Conservation (phyloP, 2,888 invertebrate genomes). For the Eurois occulta region DNA sequence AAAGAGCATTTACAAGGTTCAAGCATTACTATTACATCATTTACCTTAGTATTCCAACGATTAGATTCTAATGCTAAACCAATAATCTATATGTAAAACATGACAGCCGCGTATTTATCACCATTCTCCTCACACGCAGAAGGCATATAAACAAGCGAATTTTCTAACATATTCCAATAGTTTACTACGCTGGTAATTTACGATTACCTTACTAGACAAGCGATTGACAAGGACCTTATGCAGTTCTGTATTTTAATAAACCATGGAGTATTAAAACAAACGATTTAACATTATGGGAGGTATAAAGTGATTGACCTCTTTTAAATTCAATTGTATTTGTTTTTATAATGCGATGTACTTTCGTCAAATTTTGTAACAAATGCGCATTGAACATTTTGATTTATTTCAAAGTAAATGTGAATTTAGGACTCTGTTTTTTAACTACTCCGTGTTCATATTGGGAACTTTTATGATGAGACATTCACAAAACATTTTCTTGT, state of each 20-base stretch:
- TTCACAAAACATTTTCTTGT: neutral
- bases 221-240: slow-evolving; percentile 32
- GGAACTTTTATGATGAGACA: neutral
- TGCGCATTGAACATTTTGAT: neutral
- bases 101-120: slow-evolving; percentile 57
- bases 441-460: slow-evolving; percentile 12
- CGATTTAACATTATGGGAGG: neutral
- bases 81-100: slow-evolving; percentile 57
- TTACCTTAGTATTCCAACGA: slow-evolving; percentile 49
- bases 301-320: neutral
- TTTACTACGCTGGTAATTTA: slow-evolving; percentile 36
- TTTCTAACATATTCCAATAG: slow-evolving; percentile 45
- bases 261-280: slow-evolving; percentile 4
- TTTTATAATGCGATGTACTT: neutral
- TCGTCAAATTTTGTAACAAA: neutral
- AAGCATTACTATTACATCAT: slow-evolving; percentile 33
- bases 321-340: neutral
- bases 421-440: neutral
- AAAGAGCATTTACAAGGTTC: slow-evolving; percentile 25
- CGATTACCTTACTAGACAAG: slow-evolving; percentile 33
- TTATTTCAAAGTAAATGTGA: neutral
- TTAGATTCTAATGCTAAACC: slow-evolving; percentile 46
- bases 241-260: slow-evolving; percentile 22
- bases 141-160: slow-evolving; percentile 41
- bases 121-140: slow-evolving; percentile 41